Conservation (phyloP, 2,888 invertebrate genomes). For the Dynastes tityus region DNA sequence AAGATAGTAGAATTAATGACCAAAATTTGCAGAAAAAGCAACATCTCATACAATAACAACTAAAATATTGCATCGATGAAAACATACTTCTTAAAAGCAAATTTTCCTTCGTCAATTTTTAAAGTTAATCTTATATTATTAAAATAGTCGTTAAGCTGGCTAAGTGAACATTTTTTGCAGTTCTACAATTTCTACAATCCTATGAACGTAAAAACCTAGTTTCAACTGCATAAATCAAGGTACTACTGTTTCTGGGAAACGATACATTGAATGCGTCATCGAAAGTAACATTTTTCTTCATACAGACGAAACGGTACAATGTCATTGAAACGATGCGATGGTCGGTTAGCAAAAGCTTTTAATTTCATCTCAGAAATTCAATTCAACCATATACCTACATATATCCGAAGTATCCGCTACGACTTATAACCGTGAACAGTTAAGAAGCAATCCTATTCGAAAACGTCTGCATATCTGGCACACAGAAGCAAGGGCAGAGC, state of each 20-base stretch:
- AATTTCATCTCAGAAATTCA: conserved; percentile 45
- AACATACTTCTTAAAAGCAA: too few relatives aligned
- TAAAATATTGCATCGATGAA: too few relatives aligned
- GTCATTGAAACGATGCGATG: conserved; percentile 21
- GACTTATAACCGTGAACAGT: conserved; percentile 4
- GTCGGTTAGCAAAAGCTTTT: conserved; percentile 27
- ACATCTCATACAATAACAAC: too few relatives aligned
- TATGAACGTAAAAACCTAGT: too few relatives aligned
- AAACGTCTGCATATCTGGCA: conserved; percentile 12
- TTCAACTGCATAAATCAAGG: not conserved
- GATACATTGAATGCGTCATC: not conserved
- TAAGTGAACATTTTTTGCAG: too few relatives aligned
- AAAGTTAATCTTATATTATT: too few relatives aligned
- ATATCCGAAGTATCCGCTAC: conserved; percentile 17
- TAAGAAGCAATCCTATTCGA: conserved; percentile 11
- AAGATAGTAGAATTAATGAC: too few relatives aligned
- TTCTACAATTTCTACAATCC: too few relatives aligned
- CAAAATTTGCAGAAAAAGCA: too few relatives aligned
- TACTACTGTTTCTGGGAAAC: not conserved
- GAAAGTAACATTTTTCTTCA: conserved; percentile 39
- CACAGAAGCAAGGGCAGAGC: conserved; percentile 22
- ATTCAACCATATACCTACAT: conserved; percentile 27
- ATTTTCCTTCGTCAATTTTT: too few relatives aligned
- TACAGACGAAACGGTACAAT: conserved; percentile 27
- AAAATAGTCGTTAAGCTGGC: too few relatives aligned